Conservation (phyloP, 2,797 vertebrate species). For the Tragelaphus oryx region DNA sequence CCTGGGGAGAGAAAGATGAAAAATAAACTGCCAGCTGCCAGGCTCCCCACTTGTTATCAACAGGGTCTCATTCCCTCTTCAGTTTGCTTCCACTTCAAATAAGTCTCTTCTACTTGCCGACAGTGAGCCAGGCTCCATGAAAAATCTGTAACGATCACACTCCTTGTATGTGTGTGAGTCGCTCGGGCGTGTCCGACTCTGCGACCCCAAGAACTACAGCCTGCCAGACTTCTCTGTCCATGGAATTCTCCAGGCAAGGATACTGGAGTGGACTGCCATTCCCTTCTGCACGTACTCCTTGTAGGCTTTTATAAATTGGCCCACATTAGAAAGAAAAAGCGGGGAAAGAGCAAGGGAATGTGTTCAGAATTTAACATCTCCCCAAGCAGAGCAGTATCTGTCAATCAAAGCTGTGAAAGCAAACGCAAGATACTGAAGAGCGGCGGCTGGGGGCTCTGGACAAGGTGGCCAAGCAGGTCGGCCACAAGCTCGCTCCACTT, state of each 20-base stretch:
- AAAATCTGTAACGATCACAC: background rate
- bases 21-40: background rate
- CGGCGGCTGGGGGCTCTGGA: background rate
- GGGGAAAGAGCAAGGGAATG: background rate
- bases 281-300: background rate
- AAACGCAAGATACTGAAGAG: background rate
- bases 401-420: background rate
- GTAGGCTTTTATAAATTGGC: background rate
- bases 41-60: background rate
- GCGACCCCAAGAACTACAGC: background rate
- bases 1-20: background rate
- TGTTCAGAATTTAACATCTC: conserved; percentile 9
- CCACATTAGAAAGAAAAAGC: background rate
- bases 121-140: background rate
- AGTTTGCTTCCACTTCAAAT: background rate
- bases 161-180: background rate
- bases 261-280: background rate
- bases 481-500: background rate
- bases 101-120: background rate
- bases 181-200: background rate
- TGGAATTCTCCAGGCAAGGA: background rate
- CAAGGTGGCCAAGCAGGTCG: background rate
- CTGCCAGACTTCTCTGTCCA: background rate
- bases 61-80: background rate
- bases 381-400: background rate